A percentile compares a stretch with the other conserved stretches of the same genome.
These are phyloP conservation scores for Ashinkailepas kermadecensis DNA, from an alignment of 2,888 invertebrate species.

Conservation along the genomic window DNA sequence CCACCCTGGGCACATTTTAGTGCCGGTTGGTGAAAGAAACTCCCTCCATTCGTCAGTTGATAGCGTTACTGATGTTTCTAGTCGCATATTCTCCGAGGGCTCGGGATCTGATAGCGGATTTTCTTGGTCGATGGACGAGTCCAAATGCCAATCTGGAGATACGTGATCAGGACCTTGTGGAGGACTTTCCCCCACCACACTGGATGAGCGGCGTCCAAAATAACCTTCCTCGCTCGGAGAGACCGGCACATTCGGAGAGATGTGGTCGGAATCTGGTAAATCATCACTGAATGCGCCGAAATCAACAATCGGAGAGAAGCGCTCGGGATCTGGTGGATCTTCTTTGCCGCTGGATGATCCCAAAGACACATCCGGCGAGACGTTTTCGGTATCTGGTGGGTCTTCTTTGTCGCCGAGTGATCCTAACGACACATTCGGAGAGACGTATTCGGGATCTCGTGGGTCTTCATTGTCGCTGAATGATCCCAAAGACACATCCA, in stretches of 20 bases:
- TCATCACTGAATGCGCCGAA: too few relatives aligned
- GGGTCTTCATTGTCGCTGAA: too few relatives aligned
- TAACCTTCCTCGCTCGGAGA: background rate
- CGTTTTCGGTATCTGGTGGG: too few relatives aligned
- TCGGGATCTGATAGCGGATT: background rate
- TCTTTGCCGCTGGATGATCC: too few relatives aligned
- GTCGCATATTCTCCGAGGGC: background rate
- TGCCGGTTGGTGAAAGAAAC: background rate
- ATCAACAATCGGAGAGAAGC: too few relatives aligned
- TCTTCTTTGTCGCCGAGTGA: too few relatives aligned
- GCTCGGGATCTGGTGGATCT: too few relatives aligned
- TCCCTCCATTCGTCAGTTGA: background rate
- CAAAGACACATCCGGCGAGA: too few relatives aligned
- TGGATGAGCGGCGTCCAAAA: background rate
- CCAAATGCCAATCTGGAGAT: background rate
- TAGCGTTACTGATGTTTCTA: background rate
- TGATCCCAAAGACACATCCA: too few relatives aligned
- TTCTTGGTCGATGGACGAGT: background rate
- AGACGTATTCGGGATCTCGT: too few relatives aligned
- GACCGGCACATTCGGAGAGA: background rate
- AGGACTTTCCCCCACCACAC: background rate
- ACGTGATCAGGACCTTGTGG: background rate
- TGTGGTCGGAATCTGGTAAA: too few relatives aligned
- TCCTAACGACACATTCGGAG: too few relatives aligned
- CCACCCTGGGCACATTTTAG: background rate